phyloP scores from a whole-genome alignment of 2,888 invertebrate species.

The Scaptomyza flava region DNA sequence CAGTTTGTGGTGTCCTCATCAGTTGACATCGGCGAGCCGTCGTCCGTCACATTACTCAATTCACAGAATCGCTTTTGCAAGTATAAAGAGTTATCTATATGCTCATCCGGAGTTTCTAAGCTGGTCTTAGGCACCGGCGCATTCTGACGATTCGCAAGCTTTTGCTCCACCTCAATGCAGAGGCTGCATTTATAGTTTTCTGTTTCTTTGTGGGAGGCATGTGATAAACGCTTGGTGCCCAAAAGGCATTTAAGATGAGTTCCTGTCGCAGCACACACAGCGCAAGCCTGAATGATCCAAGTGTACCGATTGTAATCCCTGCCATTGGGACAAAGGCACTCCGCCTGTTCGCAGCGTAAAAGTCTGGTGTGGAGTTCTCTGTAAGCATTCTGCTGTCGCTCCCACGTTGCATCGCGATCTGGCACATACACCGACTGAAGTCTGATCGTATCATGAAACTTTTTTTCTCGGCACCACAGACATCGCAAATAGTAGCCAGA shows the following conservation, averaged over 20 bases:
- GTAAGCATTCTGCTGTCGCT: conserved; percentile 89
- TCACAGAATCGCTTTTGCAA: conserved; percentile 16
- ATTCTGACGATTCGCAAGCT: background rate
- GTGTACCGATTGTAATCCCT: conserved; percentile 80
- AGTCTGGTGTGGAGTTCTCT: conserved; percentile 88
- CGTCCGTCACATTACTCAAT: background rate
- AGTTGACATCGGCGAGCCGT: conserved; percentile 19
- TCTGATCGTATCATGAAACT: conserved; percentile 75
- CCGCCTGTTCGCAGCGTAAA: conserved; percentile 86
- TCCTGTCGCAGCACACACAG: conserved; percentile 70
- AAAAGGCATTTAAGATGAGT: conserved; percentile 64
- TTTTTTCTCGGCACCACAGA: conserved; percentile 75
- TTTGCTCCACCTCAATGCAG: conserved; percentile 48
- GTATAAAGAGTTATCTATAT: conserved; percentile 34
- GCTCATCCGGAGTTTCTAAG: background rate
- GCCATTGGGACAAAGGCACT: conserved; percentile 88
- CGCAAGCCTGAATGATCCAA: conserved; percentile 67
- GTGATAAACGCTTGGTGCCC: conserved; percentile 8
- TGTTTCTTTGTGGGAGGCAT: background rate
- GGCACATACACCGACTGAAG: conserved; percentile 80
- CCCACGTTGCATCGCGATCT: conserved; percentile 92
- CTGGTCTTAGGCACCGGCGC: background rate
- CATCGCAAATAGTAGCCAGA: conserved; percentile 82
- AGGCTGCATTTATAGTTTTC: conserved; percentile 59
- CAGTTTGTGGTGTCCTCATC: conserved; percentile 26